These are phyloP conservation scores for Drosophila dives DNA, from an alignment of 2,888 invertebrate genomes.

Conservation along the genomic window DNA sequence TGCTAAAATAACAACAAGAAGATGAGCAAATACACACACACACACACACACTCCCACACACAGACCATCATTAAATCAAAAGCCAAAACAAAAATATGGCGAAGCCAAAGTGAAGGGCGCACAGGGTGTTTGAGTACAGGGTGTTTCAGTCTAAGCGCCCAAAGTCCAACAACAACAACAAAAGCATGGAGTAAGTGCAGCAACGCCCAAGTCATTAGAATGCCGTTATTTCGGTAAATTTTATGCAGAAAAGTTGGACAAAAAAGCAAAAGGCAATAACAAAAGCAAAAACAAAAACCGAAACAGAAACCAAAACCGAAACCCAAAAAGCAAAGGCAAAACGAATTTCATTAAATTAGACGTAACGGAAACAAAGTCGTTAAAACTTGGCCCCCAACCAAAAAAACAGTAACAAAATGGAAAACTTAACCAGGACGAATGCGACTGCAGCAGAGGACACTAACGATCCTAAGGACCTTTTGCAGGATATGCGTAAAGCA, in stretches of 20 bases:
- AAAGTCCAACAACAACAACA: conserved; percentile 8
- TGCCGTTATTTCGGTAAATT: conserved; percentile 68
- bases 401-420: conserved; percentile 16
- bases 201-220: conserved; percentile 78
- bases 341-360: conserved; percentile 80
- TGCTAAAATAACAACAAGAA: conserved; percentile 19
- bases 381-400: conserved; percentile 71
- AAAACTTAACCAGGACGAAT: conserved; percentile 44
- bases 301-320: conserved; percentile 26
- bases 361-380: conserved; percentile 81
- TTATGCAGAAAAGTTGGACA: conserved; percentile 67
- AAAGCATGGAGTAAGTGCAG: conserved; percentile 43
- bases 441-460: conserved; percentile 50
- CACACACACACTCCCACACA: not conserved
- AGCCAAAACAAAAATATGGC: conserved; percentile 61
- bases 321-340: conserved; percentile 60
- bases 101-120: conserved; percentile 19
- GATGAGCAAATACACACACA: not conserved
- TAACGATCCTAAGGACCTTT: conserved; percentile 64
- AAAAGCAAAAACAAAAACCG: conserved; percentile 33
- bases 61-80: conserved; percentile 70
- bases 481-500: conserved; percentile 58
- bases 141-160: conserved; percentile 9
- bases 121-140: conserved; percentile 18
- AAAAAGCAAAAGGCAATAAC: conserved; percentile 31